Evolutionary conservation across 2,888 invertebrate genomes (phyloP), one percentile per base, ranked within the genome.

Genomic region (Ephialtes manifestator): DNA sequence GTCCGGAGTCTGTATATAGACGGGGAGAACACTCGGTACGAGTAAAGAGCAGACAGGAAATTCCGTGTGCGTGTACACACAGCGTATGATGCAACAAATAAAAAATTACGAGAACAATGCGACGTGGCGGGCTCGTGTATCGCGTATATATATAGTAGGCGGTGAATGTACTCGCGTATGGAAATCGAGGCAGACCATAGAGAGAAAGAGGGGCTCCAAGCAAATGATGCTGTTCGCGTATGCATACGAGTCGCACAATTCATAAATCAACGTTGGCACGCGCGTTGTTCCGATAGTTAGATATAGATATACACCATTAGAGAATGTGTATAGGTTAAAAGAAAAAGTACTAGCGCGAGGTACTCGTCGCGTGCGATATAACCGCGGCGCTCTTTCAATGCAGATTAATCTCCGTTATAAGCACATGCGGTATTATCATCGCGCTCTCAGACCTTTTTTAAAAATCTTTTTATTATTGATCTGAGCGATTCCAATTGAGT

Each of bases 241-340:
- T 81, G 68, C 78, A 85, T 85, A 85, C 86, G 86, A 88, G 55
- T 81, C 84, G 70, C 68, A 86, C 83, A 88, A 87, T 88, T 86
- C 84, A 86, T 87, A 88, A 87, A 87, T 87, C 86, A 87, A 84
- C 84, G 85, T 85, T 87, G 85, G 86, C 84, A 87, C 80, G 85
- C 84, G 85, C 85, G 72, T 85, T 85, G 85, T 86, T 84, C 79
- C 85, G 81, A 87, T 87, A 84, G 58, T 68, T 70, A n/a, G 75
- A 77, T 80, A 86, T 83, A 77, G 63, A 60, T 75, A 83, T 80
- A 79, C n/a, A 58, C 28, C 46, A 7, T 15, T 13, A 20, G 35
- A 18, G 82, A n/a, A 24, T 51, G 35, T 51, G 76, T 65, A 78
- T 75, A 15, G 71, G 79, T 72, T 68, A 51, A 81, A 58, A 60